Percentiles rank a stretch among this genome's conserved stretches.
phyloP scores from a whole-genome alignment of 2,797 vertebrate species.

The Nasua narica region DNA sequence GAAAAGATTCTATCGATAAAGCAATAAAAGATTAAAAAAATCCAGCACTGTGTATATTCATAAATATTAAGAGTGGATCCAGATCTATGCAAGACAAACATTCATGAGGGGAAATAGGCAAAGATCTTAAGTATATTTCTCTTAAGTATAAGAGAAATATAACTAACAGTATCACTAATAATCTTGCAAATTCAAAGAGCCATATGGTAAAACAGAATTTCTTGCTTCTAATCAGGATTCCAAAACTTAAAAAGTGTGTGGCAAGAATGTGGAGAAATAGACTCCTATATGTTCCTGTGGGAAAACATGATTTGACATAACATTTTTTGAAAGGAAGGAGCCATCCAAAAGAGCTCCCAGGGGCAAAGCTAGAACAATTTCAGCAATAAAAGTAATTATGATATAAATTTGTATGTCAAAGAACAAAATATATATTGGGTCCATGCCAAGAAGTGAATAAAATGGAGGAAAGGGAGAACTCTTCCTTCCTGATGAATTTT shows the following conservation, averaged over 20 bases:
- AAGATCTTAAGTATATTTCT: not conserved
- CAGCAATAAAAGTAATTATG: not conserved
- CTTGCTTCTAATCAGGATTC: not conserved
- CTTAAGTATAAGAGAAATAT: not conserved
- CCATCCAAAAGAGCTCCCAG: not conserved
- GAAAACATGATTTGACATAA: not conserved
- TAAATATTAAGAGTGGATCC: not conserved
- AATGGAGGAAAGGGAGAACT: not conserved
- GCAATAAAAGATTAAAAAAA: not conserved
- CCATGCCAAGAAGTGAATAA: not conserved
- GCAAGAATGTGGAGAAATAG: not conserved
- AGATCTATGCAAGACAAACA: not conserved
- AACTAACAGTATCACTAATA: not conserved
- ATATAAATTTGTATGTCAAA: not conserved
- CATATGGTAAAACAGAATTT: not conserved
- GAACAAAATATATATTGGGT: not conserved
- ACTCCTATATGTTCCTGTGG: not conserved
- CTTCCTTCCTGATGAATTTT: not conserved
- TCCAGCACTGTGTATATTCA: not conserved
- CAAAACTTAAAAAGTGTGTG: not conserved
- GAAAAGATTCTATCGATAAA: not conserved
- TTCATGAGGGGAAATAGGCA: not conserved
- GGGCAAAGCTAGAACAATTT: not conserved
- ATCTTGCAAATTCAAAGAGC: not conserved
- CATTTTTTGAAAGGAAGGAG: no score